These are phyloP conservation scores for Musca vetustissima DNA, from an alignment of 1,140 invertebrate genomes.

Conservation along the genomic window DNA sequence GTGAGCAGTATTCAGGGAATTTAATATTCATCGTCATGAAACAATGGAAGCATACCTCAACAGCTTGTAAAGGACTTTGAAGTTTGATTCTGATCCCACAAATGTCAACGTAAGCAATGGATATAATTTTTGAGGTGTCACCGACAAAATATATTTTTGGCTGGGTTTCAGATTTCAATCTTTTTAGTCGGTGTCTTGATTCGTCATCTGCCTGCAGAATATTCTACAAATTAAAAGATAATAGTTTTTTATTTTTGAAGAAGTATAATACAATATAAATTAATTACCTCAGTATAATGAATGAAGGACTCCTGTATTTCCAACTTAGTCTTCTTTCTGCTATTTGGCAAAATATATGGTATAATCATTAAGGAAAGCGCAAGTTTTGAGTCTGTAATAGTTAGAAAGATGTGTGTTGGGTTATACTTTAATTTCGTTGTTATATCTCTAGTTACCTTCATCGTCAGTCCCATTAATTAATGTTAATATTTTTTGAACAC, in stretches of 20 bases:
- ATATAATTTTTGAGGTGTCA: not conserved
- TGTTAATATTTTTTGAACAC: not conserved
- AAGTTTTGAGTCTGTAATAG: not conserved
- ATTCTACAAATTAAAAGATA: not conserved
- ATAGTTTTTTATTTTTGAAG: not conserved
- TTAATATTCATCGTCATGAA: slow-evolving; percentile 11
- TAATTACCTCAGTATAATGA: not conserved
- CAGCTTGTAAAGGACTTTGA: not conserved
- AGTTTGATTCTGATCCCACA: not conserved
- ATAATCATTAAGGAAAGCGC: not conserved
- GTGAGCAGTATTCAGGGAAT: not conserved
- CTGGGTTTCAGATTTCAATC: not conserved
- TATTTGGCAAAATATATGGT: not conserved
- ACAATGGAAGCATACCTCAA: not conserved
- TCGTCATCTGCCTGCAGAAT: not conserved
- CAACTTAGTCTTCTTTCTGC: not conserved
- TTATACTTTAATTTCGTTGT: not conserved
- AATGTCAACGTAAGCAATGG: not conserved
- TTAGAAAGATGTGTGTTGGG: not conserved
- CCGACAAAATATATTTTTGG: slow-evolving; percentile 8
- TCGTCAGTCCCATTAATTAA: not conserved
- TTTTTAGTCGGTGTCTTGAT: not conserved
- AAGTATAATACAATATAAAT: not conserved
- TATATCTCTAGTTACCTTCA: not conserved
- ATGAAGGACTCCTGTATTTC: slow-evolving; percentile 4